phyloP scores from a whole-genome alignment of 2,888 invertebrate species.

The Rotaria macrura region DNA sequence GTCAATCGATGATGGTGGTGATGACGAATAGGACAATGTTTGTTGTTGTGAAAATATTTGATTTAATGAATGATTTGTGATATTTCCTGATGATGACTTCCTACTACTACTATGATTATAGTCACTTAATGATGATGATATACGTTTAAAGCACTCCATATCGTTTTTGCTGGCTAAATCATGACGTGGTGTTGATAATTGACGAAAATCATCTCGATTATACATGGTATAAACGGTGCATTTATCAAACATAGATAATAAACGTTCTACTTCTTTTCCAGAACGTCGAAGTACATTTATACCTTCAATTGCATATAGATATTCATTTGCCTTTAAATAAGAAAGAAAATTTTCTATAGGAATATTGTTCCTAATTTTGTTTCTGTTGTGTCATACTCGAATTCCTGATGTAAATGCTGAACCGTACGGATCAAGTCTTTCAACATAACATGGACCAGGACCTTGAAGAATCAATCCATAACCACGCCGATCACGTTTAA shows the following conservation, averaged over 20 bases:
- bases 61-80: not conserved
- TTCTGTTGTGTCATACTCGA: not conserved
- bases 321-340: not conserved
- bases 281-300: not conserved
- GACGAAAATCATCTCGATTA: not conserved
- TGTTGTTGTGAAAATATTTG: not conserved
- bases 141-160: not conserved
- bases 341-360: too few relatives aligned
- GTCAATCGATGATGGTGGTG: not conserved
- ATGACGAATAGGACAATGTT: not conserved
- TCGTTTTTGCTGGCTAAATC: not conserved
- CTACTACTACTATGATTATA: not conserved
- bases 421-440: conserved; percentile 13
- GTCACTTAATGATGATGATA: not conserved
- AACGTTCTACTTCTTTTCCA: conserved; percentile 19
- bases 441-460: conserved; percentile 13
- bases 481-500: conserved; percentile 7
- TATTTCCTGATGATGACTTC: not conserved
- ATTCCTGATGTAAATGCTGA: not conserved
- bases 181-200: not conserved
- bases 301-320: conserved; percentile 1
- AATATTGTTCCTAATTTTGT: too few relatives aligned
- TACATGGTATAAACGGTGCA: not conserved
- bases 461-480: conserved; percentile 12
- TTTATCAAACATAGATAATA: conserved; percentile 19